phyloP scores from a whole-genome alignment of 2,113 vertebrate genomes.

The Petroica traversi region DNA sequence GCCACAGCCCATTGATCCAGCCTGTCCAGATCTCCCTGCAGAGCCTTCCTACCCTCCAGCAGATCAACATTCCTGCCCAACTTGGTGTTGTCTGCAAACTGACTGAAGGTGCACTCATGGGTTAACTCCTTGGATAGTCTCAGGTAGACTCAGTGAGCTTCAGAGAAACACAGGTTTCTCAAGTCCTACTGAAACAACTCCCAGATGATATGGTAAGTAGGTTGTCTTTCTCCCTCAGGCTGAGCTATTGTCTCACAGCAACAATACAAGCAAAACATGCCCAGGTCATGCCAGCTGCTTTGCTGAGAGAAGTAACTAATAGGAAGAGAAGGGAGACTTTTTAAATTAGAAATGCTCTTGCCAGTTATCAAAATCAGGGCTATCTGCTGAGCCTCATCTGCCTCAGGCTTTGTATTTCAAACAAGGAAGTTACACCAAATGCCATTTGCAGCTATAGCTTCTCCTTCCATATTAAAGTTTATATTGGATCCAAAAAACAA shows the following conservation, averaged over 20 bases:
- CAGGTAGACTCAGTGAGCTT: neutral
- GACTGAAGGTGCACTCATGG: neutral
- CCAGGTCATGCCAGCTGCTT: neutral
- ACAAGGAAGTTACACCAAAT: neutral
- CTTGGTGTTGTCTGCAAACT: neutral
- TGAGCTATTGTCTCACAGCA: constrained; percentile 17
- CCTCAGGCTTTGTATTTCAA: neutral
- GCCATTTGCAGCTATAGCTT: neutral
- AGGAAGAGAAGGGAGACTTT: neutral
- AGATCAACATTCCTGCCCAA: neutral
- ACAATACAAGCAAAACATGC: neutral
- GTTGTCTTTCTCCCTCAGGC: neutral
- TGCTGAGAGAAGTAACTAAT: neutral
- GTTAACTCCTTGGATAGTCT: neutral
- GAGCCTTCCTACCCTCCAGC: neutral
- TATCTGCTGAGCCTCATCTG: neutral
- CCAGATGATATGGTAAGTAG: neutral
- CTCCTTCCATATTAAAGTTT: neutral
- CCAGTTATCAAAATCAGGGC: neutral
- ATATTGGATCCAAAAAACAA: neutral
- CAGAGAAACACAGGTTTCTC: neutral
- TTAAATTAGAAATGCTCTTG: neutral
- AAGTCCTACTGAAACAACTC: neutral
- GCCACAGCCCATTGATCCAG: neutral
- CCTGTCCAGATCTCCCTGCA: neutral